These are phyloP conservation scores for Hylaeus volcanicus DNA, from an alignment of 1,140 invertebrate genomes.

Conservation along the genomic window DNA sequence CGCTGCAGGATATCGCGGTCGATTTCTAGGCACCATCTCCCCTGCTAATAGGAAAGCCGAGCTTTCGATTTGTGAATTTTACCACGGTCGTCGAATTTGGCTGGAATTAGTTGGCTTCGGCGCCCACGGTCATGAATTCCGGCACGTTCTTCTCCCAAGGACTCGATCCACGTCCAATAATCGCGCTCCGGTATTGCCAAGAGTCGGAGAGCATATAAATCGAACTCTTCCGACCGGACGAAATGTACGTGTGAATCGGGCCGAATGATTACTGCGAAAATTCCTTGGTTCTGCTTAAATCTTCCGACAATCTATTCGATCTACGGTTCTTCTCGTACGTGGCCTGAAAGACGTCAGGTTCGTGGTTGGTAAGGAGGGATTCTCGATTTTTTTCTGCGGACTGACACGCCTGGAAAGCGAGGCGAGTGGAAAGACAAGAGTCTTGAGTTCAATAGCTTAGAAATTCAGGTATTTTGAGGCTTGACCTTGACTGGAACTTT, in stretches of 20 bases:
- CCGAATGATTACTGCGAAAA: neutral
- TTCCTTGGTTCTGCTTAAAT: too few species aligned
- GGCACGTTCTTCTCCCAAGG: constrained; percentile 32
- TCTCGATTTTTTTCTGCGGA: too few species aligned
- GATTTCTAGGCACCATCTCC: neutral
- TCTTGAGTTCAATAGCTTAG: too few species aligned
- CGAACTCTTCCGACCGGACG: neutral
- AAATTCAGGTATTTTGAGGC: too few species aligned
- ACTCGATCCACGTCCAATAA: constrained; percentile 31
- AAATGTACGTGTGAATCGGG: neutral
- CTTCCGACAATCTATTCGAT: too few species aligned
- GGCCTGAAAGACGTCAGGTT: too few species aligned
- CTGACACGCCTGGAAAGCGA: too few species aligned
- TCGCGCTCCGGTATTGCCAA: constrained; percentile 26
- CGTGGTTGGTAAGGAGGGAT: too few species aligned
- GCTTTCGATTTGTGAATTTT: constrained; percentile 19
- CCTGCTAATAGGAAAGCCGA: neutral
- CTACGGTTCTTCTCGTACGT: too few species aligned
- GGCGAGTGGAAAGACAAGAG: too few species aligned
- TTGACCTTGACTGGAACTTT: too few species aligned
- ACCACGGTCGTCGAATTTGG: constrained; percentile 8
- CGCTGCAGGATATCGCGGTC: neutral
- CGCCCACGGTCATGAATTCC: constrained; percentile 12
- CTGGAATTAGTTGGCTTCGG: constrained; percentile 12
- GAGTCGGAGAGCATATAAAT: constrained; percentile 32